A percentile compares a stretch with the other conserved stretches of the same genome.
Evolutionary conservation across 2,113 vertebrate species (phyloP).

Genomic region (Cryptomyrus ogoouensis): DNA sequence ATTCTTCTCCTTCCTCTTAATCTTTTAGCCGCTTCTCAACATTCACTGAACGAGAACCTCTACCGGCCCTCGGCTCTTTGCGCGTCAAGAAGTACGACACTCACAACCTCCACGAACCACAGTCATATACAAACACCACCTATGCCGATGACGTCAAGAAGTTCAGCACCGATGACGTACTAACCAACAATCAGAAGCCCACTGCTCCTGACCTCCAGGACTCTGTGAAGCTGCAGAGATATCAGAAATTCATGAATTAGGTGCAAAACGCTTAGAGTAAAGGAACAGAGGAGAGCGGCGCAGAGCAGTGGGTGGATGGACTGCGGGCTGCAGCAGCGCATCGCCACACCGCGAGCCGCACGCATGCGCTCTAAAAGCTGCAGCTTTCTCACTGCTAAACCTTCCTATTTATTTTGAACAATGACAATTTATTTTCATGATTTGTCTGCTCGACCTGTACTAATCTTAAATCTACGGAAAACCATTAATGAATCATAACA

Average conservation of each 20-base stretch:
- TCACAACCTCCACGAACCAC: constrained; percentile 12
- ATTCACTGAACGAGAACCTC: neutral
- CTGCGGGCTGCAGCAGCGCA: too few species aligned
- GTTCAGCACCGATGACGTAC: neutral
- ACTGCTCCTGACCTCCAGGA: neutral
- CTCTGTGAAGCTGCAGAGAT: constrained; percentile 10
- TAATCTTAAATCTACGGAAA: neutral
- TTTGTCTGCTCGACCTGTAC: neutral
- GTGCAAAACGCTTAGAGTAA: neutral
- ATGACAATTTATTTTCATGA: neutral
- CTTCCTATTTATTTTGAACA: neutral
- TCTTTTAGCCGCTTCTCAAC: neutral
- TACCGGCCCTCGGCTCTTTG: constrained; percentile 9
- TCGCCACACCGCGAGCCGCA: neutral
- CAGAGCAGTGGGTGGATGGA: neutral
- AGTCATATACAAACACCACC: neutral
- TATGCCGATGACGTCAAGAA: neutral
- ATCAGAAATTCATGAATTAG: neutral
- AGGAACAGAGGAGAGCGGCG: neutral
- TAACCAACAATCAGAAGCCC: neutral
- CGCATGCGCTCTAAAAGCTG: neutral
- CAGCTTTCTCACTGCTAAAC: neutral
- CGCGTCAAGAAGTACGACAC: constrained; percentile 18
- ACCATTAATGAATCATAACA: neutral
- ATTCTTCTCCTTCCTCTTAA: neutral